Conservation (phyloP, 2,797 vertebrate genomes). For the Microctenopoma steveboyesi region DNA sequence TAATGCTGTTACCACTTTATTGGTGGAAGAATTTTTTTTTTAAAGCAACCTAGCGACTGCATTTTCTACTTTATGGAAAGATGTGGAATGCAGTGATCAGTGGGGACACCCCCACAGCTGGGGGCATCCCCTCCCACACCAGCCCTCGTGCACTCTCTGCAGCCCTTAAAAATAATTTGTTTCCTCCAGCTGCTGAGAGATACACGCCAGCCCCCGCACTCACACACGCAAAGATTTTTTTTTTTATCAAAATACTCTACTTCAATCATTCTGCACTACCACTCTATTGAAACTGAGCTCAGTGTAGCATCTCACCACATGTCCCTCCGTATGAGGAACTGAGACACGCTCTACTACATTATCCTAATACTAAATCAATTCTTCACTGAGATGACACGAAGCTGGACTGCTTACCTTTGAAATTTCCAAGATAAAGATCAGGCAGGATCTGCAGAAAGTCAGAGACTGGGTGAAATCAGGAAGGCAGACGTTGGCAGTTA, state of each 20-base stretch:
- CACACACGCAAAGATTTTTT: conserved; percentile 13
- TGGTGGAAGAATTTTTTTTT: background rate
- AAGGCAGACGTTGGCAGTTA: background rate
- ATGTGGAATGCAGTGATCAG: conserved; percentile 38
- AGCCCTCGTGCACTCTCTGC: conserved; percentile 14
- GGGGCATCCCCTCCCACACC: conserved; percentile 73
- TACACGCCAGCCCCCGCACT: conserved; percentile 5
- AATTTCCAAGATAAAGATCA: conserved; percentile 90
- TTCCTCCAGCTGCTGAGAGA: conserved; percentile 55
- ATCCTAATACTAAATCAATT: conserved; percentile 60
- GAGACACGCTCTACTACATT: conserved; percentile 69
- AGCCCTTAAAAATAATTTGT: conserved; percentile 28
- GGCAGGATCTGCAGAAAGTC: conserved; percentile 85
- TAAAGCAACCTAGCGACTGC: conserved; percentile 35
- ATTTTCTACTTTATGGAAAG: conserved; percentile 56
- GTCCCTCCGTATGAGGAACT: conserved; percentile 72
- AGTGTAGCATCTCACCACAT: conserved; percentile 78
- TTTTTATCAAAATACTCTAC: conserved; percentile 20
- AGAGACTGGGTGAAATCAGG: background rate
- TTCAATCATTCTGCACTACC: conserved; percentile 19
- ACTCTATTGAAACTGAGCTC: conserved; percentile 78
- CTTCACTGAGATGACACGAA: conserved; percentile 25
- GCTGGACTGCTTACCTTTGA: conserved; percentile 86
- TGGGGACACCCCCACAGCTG: conserved; percentile 57
- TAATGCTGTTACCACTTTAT: background rate